A percentile compares a stretch with the other conserved stretches of the same genome.
These are phyloP conservation scores for Malurus splendens DNA, from an alignment of 2,797 vertebrate species.

Conservation along the genomic window DNA sequence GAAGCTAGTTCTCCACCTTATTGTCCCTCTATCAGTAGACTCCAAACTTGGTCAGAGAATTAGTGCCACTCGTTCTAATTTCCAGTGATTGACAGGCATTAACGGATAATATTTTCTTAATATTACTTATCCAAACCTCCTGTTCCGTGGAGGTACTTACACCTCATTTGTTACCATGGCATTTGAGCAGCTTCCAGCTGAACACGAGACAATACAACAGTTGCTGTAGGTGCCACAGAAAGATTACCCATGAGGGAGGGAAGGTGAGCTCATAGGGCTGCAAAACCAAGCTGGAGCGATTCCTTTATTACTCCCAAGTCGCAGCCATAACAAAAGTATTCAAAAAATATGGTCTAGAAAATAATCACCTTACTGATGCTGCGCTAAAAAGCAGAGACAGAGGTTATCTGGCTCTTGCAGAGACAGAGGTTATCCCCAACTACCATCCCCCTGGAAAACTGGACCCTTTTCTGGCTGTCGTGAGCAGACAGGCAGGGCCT, in stretches of 20 bases:
- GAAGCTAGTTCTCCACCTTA: neutral
- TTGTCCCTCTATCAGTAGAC: no score
- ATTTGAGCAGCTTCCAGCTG: conserved; percentile 36
- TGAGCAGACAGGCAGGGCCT: neutral
- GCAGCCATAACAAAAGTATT: neutral
- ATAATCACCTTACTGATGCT: neutral
- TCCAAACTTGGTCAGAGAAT: neutral
- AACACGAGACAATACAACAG: neutral
- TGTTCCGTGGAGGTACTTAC: conserved; percentile 11
- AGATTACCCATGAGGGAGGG: neutral
- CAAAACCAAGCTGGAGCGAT: neutral
- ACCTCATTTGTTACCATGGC: conserved; percentile 43
- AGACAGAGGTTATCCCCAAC: neutral
- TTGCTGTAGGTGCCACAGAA: neutral
- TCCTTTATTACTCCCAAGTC: neutral
- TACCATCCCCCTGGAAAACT: neutral
- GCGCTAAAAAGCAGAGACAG: neutral
- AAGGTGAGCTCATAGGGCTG: neutral
- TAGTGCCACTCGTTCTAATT: neutral
- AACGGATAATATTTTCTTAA: conserved; percentile 15
- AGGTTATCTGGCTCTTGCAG: neutral
- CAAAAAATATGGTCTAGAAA: neutral
- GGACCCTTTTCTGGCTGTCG: accelerated
- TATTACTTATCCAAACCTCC: neutral
- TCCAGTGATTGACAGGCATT: neutral